phyloP scores from a whole-genome alignment of 2,797 vertebrate species.

The Lacerta agilis region DNA sequence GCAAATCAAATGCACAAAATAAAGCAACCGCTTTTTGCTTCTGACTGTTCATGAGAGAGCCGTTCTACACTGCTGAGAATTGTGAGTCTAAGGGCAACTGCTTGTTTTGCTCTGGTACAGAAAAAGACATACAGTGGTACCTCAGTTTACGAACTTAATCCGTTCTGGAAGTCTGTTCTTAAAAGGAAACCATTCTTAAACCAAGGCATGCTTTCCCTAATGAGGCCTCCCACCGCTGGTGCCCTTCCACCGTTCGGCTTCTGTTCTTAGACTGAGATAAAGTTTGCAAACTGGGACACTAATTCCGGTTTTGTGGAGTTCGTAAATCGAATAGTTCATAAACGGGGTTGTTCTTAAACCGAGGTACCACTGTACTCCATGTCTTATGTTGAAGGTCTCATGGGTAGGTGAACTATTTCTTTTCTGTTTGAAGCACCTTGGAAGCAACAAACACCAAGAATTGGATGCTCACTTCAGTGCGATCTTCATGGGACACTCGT shows the following conservation, averaged over 20 bases:
- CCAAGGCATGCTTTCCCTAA: too few species aligned
- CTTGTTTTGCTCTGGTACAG: neutral
- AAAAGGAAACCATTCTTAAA: too few species aligned
- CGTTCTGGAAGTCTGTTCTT: too few species aligned
- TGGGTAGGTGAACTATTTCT: neutral
- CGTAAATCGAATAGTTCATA: too few species aligned
- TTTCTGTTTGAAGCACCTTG: neutral
- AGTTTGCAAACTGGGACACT: too few species aligned
- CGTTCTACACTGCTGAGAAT: neutral
- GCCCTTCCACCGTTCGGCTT: too few species aligned
- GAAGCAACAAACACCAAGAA: neutral
- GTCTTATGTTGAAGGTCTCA: neutral
- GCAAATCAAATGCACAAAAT: conserved; percentile 3
- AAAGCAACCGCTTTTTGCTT: neutral
- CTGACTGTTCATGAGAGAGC: too few species aligned
- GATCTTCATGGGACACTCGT: neutral
- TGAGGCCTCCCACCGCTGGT: too few species aligned
- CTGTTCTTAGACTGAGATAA: too few species aligned
- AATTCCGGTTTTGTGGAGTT: too few species aligned
- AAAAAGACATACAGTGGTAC: neutral
- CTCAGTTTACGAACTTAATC: too few species aligned
- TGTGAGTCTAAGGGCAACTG: neutral
- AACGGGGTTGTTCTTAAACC: too few species aligned
- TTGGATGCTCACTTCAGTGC: neutral
- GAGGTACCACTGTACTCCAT: neutral